phyloP scores from a whole-genome alignment of 2,797 vertebrate genomes.

The Coracias cyanogaster region DNA sequence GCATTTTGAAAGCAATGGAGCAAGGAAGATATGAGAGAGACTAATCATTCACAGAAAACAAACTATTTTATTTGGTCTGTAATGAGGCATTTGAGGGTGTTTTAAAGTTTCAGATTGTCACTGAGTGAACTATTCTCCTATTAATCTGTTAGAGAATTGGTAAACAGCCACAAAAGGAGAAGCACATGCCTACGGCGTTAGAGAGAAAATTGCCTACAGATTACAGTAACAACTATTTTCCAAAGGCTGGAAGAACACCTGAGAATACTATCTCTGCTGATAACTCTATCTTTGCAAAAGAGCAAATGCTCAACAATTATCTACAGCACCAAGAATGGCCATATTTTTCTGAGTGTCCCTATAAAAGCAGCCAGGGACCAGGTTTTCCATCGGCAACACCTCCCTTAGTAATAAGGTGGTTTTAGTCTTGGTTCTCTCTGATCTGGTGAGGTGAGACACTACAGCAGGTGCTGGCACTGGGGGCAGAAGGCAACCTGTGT shows the following conservation, averaged over 20 bases:
- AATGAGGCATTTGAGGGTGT: constrained; percentile 61
- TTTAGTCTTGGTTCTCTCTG: not conserved
- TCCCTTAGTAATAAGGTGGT: not conserved
- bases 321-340: not conserved
- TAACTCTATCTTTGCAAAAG: constrained; percentile 23
- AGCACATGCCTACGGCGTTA: constrained; percentile 1
- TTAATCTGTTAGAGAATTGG: constrained; percentile 53
- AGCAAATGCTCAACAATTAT: constrained; percentile 27
- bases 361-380: not conserved
- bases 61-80: constrained; percentile 48
- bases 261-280: constrained; percentile 34
- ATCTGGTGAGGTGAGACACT: not conserved
- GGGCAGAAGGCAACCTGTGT: not conserved
- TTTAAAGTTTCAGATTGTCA: constrained; percentile 61
- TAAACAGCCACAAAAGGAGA: constrained; percentile 48
- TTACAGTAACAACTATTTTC: constrained; percentile 44
- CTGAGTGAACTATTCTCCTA: constrained; percentile 49
- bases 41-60: constrained; percentile 58
- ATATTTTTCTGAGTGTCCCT: constrained; percentile 15
- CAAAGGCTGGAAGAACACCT: constrained; percentile 14
- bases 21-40: constrained; percentile 40
- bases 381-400: not conserved
- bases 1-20: constrained; percentile 31
- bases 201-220: constrained; percentile 45
- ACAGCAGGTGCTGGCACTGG: not conserved